Evolutionary conservation across 2,888 invertebrate genomes (phyloP), one percentile per base, ranked within the genome.

Genomic region (Physocephala rufipes): DNA sequence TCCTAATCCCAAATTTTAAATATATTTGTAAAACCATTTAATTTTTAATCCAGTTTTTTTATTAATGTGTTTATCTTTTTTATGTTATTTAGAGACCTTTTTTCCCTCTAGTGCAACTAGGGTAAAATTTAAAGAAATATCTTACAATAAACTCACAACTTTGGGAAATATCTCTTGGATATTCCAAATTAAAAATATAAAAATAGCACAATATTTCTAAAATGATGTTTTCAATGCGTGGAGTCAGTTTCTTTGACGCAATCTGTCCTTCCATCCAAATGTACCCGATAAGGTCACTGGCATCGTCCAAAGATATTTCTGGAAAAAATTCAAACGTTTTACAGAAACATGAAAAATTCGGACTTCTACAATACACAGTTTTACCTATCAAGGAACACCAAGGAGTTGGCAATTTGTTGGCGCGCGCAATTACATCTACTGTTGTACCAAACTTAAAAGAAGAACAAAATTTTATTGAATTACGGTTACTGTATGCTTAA

Each of bases 311-410:
- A 51, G 51, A 51, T 51, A 51, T 51, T 51, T 51, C 51, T 51
- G 51, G 12, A 51, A 12, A 16, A 51, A 51, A 51, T 15, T 12
- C 12, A 51, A 51, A 51, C 16, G 16, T 51, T 51, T 51, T 47
- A 47, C 47, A 47, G 47, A 47, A 47, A 47, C 47, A n/a, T n/a
- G n/a, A n/a, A 47, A 47, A 47, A 47, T 47, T 47, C 1, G 47
- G 47, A 47, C 47, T 47, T 47, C n/a, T n/a, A n/a, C n/a, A n/a
- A n/a, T n/a, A n/a, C n/a, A n/a, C n/a, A n/a, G n/a, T n/a, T n/a
- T 47, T 51, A 51, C 51, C 51, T 51, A 51, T 51, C 51, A 51
- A 51, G 15, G 51, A 51, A 51, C 51, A 51, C 51, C 51, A 51
- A 12, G 51, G 51, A 51, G 51, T 51, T 51, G 51, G 15, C 51